Percentiles rank a stretch among this genome's conserved stretches.
Conservation (phyloP, 2,797 vertebrate species). For the Lutjanus campechanus region DNA sequence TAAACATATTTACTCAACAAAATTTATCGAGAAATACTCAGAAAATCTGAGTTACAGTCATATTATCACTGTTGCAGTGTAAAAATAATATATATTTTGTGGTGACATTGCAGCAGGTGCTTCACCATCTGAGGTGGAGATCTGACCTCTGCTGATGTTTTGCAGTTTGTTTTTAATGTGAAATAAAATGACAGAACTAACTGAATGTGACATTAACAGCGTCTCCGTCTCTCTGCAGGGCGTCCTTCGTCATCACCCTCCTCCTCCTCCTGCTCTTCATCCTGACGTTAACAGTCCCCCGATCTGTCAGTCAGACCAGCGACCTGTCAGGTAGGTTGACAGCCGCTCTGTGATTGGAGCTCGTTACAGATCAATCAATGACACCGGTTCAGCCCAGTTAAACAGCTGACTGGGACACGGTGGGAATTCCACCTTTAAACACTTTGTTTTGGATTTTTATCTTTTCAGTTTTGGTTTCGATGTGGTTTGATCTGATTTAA, state of each 20-base stretch:
- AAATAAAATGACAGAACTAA: not conserved
- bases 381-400: not conserved
- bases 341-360: not conserved
- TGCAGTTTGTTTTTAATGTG: not conserved
- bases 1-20: no score
- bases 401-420: not conserved
- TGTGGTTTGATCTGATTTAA: not conserved
- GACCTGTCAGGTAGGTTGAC: conserved; percentile 49
- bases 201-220: no score
- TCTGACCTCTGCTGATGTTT: no score
- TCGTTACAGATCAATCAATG: not conserved
- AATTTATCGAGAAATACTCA: no score
- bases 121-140: no score
- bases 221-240: conserved; percentile 50
- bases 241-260: conserved; percentile 39
- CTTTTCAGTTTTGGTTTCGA: no score
- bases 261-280: conserved; percentile 33
- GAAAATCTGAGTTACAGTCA: no score
- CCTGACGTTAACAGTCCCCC: not conserved
- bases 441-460: no score
- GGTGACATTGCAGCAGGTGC: no score
- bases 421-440: no score
- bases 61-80: no score
- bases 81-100: no score
- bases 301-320: conserved; percentile 22